phyloP scores from a whole-genome alignment of 1,140 invertebrate species.

The Drosophila oshimai region DNA sequence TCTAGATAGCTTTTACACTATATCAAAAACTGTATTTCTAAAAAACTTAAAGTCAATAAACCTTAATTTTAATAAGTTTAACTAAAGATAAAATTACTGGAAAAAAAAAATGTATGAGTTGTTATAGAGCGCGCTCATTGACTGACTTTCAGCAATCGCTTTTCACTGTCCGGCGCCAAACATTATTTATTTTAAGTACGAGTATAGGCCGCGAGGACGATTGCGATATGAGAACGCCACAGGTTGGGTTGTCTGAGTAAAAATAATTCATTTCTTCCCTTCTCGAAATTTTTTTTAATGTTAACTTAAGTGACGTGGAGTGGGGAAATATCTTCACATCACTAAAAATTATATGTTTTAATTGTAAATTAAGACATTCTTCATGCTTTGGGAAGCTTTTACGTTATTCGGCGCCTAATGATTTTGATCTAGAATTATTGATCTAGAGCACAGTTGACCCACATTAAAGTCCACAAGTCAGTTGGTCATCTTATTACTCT shows the following conservation, averaged over 20 bases:
- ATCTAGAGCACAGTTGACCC: constrained; percentile 51
- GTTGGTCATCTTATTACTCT: no score
- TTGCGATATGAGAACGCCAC: constrained; percentile 27
- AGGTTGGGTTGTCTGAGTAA: constrained; percentile 56
- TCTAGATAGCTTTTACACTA: no score
- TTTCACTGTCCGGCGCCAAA: constrained; percentile 65
- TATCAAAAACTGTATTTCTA: no score
- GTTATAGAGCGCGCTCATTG: no score
- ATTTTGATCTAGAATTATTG: no score
- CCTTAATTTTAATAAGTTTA: no score
- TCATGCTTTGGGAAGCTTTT: constrained; percentile 37
- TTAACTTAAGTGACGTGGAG: constrained; percentile 67
- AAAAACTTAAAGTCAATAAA: no score
- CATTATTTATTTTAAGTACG: constrained; percentile 78
- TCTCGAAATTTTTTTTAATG: constrained; percentile 47
- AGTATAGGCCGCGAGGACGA: no score
- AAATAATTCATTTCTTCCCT: constrained; percentile 32
- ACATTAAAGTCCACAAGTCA: no score
- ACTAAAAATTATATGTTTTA: constrained; percentile 77
- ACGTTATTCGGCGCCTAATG: constrained; percentile 78
- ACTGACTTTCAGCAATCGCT: constrained; percentile 48
- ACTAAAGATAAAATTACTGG: no score
- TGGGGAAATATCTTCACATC: constrained; percentile 12
- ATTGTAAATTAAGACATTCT: constrained; percentile 76
- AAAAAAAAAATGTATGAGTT: no score